Evolutionary conservation across 2,113 vertebrate genomes (phyloP).

Genomic region (Peromyscus leucopus): DNA sequence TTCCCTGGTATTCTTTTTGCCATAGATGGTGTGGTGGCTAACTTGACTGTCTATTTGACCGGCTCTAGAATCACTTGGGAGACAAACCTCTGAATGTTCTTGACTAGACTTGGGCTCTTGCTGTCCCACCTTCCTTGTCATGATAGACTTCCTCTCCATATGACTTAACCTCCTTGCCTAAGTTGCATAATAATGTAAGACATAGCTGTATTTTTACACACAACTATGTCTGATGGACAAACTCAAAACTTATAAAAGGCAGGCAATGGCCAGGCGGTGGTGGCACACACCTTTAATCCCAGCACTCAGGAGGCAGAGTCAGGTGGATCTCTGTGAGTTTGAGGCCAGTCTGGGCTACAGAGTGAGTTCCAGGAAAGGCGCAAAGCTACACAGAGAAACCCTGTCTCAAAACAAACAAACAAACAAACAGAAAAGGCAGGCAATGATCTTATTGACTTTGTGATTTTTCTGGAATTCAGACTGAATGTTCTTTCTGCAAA

Average conservation of each 20-base stretch:
- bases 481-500: constrained; percentile 39
- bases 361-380: too few relatives aligned
- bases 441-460: background rate
- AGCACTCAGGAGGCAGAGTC: too few relatives aligned
- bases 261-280: background rate
- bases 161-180: background rate
- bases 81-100: background rate
- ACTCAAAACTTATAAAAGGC: constrained; percentile 27
- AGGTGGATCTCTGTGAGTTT: too few relatives aligned
- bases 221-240: background rate
- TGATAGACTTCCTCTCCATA: background rate
- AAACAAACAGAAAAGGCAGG: too few relatives aligned
- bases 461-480: background rate
- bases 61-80: background rate
- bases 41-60: background rate
- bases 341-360: too few relatives aligned
- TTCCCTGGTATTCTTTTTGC: background rate
- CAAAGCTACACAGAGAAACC: too few relatives aligned
- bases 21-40: background rate
- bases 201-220: background rate
- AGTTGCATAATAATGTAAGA: background rate
- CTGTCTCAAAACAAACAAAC: too few relatives aligned
- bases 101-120: background rate
- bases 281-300: too few relatives aligned
- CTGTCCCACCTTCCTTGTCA: background rate